These are phyloP conservation scores for Neoniphon sammara DNA, from an alignment of 2,797 vertebrate species.

Conservation along the genomic window DNA sequence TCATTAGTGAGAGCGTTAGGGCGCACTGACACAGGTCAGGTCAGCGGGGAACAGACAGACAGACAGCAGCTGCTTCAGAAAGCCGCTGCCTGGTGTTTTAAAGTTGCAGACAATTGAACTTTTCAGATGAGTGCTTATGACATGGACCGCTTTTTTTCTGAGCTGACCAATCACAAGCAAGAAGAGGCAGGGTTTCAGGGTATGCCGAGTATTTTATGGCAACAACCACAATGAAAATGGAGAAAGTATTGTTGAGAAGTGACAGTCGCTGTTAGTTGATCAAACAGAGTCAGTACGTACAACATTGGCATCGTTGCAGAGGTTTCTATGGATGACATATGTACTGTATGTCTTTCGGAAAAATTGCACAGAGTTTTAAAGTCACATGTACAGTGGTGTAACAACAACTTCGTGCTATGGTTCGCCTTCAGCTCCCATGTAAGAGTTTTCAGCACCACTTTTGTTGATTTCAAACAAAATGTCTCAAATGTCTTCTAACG, in stretches of 20 bases:
- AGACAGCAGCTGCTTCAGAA: no score
- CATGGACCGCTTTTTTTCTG: background rate
- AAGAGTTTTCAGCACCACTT: slow-evolving; percentile 14
- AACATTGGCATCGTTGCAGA: no score
- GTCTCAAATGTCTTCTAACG: slow-evolving; percentile 33
- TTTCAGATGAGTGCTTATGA: background rate
- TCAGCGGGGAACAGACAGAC: no score
- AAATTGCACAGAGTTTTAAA: background rate
- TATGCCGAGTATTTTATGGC: background rate
- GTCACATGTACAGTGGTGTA: background rate
- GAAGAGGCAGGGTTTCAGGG: no score
- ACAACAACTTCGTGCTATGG: slow-evolving; percentile 3
- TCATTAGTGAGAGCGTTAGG: no score
- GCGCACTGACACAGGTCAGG: no score
- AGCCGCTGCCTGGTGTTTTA: no score
- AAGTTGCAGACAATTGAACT: no score
- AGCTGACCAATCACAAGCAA: no score
- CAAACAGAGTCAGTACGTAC: no score
- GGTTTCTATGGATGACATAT: background rate
- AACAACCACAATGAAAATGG: background rate
- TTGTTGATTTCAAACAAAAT: slow-evolving; percentile 49
- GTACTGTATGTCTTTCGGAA: background rate
- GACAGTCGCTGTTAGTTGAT: no score
- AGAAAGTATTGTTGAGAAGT: no score
- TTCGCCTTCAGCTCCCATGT: slow-evolving; percentile 30